These are phyloP conservation scores for Grammomys dolichurus DNA, from an alignment of 2,113 vertebrate genomes.

Conservation along the genomic window DNA sequence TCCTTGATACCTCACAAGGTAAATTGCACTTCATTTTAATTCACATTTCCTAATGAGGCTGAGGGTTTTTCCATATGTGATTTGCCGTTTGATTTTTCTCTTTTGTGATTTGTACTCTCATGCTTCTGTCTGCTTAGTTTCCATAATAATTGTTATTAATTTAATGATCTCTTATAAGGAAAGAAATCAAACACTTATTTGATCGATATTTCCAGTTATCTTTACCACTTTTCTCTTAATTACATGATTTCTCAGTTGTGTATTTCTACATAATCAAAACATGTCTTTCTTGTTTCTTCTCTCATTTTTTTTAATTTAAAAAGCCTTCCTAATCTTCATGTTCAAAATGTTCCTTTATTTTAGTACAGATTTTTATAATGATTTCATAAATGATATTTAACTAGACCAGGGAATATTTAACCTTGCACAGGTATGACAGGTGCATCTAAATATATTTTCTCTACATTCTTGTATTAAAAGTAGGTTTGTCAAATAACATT, in stretches of 20 bases:
- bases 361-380: constrained; percentile 16
- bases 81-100: constrained; percentile 59
- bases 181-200: constrained; percentile 43
- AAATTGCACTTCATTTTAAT: constrained; percentile 63
- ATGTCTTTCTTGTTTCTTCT: background rate
- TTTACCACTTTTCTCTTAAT: constrained; percentile 54
- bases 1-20: constrained; percentile 43
- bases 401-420: background rate
- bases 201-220: background rate
- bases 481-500: constrained; percentile 23
- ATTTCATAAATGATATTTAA: constrained; percentile 12
- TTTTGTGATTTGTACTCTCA: background rate
- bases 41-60: constrained; percentile 62
- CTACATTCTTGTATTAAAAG: constrained; percentile 2
- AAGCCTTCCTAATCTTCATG: background rate
- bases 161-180: constrained; percentile 40
- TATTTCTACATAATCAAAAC: constrained; percentile 36
- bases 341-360: constrained; percentile 50
- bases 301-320: constrained; percentile 35
- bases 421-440: background rate
- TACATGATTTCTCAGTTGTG: constrained; percentile 23
- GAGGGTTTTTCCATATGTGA: constrained; percentile 55
- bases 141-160: constrained; percentile 51
- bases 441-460: background rate
- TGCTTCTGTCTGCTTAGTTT: background rate